phyloP scores from a whole-genome alignment of 2,797 vertebrate species.

The Crossoptilon crossoptilon region DNA sequence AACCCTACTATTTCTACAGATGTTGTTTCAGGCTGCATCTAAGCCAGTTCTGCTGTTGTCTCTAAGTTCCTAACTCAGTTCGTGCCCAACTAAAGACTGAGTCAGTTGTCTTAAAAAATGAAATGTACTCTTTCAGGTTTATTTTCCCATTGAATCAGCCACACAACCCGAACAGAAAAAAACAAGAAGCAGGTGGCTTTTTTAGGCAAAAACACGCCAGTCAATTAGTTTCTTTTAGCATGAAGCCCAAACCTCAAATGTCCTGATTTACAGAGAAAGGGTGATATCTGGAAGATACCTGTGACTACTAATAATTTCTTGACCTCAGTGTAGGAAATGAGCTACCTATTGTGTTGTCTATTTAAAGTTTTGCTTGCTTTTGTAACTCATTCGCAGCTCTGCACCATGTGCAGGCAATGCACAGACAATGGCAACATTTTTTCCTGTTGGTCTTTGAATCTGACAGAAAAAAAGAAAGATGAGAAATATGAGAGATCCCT shows the following conservation, averaged over 20 bases:
- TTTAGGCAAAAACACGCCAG: background rate
- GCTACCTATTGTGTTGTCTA: rapidly evolving
- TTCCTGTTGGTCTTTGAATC: background rate
- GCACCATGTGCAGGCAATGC: background rate
- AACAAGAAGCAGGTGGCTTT: background rate
- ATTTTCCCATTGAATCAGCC: background rate
- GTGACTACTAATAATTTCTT: background rate
- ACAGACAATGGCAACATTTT: background rate
- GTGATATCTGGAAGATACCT: background rate
- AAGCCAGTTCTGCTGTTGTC: background rate
- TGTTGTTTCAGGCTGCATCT: background rate
- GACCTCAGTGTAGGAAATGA: background rate
- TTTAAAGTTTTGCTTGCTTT: background rate
- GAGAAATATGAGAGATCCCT: background rate
- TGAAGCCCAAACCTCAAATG: background rate
- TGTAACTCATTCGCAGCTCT: background rate
- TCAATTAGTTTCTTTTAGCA: background rate
- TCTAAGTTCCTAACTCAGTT: background rate
- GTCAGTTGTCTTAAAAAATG: background rate
- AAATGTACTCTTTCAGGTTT: background rate
- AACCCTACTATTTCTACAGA: background rate
- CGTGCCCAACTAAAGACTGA: background rate
- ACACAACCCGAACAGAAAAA: rapidly evolving
- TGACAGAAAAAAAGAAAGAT: conserved; percentile 7
- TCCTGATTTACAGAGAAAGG: background rate